These are phyloP conservation scores for Fregata magnificens DNA, from an alignment of 2,113 vertebrate species.

Conservation along the genomic window DNA sequence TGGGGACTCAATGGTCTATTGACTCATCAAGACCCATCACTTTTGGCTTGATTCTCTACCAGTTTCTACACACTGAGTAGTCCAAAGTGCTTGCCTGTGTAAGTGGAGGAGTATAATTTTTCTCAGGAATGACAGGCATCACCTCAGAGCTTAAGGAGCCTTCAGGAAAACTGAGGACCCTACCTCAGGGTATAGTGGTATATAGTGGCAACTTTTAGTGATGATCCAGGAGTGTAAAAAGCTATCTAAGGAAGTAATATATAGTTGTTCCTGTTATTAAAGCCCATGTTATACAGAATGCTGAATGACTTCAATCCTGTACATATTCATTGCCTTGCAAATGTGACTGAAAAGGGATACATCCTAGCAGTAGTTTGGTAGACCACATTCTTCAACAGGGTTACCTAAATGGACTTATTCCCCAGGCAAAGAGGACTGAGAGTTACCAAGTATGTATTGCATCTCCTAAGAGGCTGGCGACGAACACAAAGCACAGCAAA, in stretches of 20 bases:
- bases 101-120: not conserved
- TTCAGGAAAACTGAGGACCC: not conserved
- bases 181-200: not conserved
- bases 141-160: not conserved
- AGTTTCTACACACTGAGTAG: not conserved
- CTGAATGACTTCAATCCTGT: not conserved
- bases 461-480: not conserved
- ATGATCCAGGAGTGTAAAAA: not conserved
- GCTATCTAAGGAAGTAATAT: not conserved
- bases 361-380: not conserved
- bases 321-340: not conserved
- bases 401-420: not conserved
- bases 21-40: not conserved
- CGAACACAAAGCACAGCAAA: not conserved
- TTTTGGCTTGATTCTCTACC: not conserved
- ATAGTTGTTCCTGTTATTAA: not conserved
- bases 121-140: not conserved
- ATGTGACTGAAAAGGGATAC: not conserved
- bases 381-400: not conserved
- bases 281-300: not conserved
- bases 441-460: not conserved
- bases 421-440: not conserved
- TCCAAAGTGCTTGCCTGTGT: not conserved
- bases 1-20: not conserved
- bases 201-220: not conserved